Evolutionary conservation across 2,113 vertebrate species (phyloP).

Genomic region (Mustelus asterias): DNA sequence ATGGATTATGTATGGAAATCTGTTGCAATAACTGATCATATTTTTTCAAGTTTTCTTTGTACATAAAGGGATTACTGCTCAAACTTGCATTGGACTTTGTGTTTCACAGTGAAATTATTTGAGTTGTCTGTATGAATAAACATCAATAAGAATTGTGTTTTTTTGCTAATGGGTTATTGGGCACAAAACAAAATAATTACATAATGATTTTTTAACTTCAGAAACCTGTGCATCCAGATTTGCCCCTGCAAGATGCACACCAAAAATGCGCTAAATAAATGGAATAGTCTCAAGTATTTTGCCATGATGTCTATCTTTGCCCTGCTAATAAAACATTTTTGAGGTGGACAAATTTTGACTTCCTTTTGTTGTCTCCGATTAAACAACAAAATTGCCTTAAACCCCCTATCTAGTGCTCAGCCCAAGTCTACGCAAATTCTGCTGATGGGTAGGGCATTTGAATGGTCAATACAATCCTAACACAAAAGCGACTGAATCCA

Average conservation of each 20-base stretch:
- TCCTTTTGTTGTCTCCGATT: neutral
- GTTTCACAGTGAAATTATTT: slow-evolving; percentile 31
- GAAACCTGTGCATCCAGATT: neutral
- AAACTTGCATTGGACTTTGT: slow-evolving; percentile 22
- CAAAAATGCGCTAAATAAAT: neutral
- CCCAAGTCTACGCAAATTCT: neutral
- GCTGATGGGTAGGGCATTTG: neutral
- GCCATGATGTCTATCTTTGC: neutral
- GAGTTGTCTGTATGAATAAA: slow-evolving; percentile 32
- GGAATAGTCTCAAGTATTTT: neutral
- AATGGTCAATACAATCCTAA: neutral
- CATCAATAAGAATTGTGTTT: neutral
- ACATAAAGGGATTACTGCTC: slow-evolving; percentile 27
- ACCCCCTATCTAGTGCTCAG: neutral
- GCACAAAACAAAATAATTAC: neutral
- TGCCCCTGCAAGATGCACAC: neutral
- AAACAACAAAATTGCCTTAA: neutral
- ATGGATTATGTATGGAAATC: neutral
- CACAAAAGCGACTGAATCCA: neutral
- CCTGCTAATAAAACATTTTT: neutral
- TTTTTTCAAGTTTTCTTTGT: slow-evolving; percentile 23
- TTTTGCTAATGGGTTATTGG: neutral
- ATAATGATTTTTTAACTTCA: neutral
- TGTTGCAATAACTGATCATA: slow-evolving; percentile 20
- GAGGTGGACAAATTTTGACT: neutral